Evolutionary conservation across 2,888 invertebrate genomes (phyloP).

Genomic region (Xestia sexstrigata): DNA sequence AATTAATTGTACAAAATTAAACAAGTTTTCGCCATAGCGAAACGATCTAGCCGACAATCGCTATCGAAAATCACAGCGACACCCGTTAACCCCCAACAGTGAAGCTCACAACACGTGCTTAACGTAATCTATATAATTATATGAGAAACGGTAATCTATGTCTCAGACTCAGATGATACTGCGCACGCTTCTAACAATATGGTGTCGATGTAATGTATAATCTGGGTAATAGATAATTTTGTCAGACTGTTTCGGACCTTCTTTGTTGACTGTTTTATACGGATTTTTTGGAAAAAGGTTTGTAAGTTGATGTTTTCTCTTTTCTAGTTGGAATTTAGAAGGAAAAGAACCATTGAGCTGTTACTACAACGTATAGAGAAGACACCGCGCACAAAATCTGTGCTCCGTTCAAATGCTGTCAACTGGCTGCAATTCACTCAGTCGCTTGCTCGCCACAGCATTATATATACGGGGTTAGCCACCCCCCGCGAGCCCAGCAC

Average conservation of each 20-base stretch:
- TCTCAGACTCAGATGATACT: slow-evolving; percentile 73
- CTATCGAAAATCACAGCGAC: slow-evolving; percentile 43
- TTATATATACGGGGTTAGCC: no score
- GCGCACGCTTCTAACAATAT: slow-evolving; percentile 81
- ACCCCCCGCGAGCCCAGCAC: no score
- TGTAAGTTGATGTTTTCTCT: not conserved
- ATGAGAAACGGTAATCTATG: slow-evolving; percentile 75
- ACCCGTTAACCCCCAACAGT: slow-evolving; percentile 58
- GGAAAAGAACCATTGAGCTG: no score
- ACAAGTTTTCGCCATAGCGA: not conserved
- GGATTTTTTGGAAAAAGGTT: not conserved
- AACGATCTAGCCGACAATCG: not conserved
- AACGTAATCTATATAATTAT: slow-evolving; percentile 85
- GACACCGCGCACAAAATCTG: no score
- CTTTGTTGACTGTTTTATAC: not conserved
- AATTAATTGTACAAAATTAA: not conserved
- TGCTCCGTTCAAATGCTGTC: no score
- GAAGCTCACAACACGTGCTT: slow-evolving; percentile 80
- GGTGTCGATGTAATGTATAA: slow-evolving; percentile 56
- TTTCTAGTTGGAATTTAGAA: not conserved
- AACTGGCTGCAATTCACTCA: no score
- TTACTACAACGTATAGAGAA: no score
- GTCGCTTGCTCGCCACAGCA: no score
- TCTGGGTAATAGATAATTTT: slow-evolving; percentile 64
- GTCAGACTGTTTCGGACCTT: slow-evolving; percentile 43